A percentile compares a stretch with the other conserved stretches of the same genome.
Evolutionary conservation across 2,113 vertebrate genomes (phyloP).

Genomic region (Cardinalis cardinalis): DNA sequence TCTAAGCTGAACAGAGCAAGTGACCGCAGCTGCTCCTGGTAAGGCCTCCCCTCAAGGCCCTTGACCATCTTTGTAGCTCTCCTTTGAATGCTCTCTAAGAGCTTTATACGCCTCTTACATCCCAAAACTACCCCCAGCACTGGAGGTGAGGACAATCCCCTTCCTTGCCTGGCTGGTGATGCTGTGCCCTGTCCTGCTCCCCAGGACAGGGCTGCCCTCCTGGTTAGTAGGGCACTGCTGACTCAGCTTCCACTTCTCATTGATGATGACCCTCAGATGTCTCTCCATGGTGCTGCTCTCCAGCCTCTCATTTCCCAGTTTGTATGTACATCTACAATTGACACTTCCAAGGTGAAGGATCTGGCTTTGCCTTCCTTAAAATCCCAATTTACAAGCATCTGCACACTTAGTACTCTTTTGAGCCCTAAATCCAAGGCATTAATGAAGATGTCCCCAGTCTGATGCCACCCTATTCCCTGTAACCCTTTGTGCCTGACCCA

Average conservation of each 20-base stretch:
- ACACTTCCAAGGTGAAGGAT: background rate
- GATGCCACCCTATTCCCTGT: too few relatives aligned
- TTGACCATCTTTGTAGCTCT: background rate
- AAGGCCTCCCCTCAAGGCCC: background rate
- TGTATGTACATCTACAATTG: background rate
- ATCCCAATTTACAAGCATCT: background rate
- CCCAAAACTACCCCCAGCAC: rapidly evolving
- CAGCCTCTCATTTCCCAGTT: background rate
- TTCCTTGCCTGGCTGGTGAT: rapidly evolving
- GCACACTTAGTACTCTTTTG: background rate
- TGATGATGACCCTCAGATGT: background rate
- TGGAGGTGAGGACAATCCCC: rapidly evolving
- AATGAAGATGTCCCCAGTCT: background rate
- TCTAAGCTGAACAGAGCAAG: background rate
- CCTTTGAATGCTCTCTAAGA: background rate
- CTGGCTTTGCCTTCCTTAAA: background rate
- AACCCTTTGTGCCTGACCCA: rapidly evolving
- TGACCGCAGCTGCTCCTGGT: background rate
- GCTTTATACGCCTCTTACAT: background rate
- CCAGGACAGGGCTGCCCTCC: rapidly evolving
- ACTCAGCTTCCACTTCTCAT: rapidly evolving
- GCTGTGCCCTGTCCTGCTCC: rapidly evolving
- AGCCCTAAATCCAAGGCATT: background rate
- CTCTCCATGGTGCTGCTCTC: background rate
- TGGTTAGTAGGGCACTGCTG: background rate